phyloP scores from a whole-genome alignment of 2,113 vertebrate genomes.

The Tichodroma muraria region DNA sequence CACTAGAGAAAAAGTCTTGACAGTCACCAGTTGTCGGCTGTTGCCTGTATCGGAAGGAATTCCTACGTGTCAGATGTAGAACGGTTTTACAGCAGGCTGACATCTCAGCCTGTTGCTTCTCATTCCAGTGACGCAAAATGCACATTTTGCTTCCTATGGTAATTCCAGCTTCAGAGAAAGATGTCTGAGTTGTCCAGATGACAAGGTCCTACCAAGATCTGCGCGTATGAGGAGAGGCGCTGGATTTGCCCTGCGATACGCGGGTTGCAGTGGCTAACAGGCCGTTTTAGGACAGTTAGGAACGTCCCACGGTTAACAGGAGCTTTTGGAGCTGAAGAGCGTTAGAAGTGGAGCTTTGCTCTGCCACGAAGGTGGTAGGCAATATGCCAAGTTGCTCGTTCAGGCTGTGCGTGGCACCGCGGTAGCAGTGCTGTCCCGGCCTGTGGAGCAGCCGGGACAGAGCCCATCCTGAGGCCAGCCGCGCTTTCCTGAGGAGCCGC shows the following conservation, averaged over 20 bases:
- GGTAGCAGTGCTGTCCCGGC: no score
- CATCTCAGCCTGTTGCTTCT: background rate
- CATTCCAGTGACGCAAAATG: background rate
- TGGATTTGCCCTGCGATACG: background rate
- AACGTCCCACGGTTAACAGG: background rate
- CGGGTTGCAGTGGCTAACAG: background rate
- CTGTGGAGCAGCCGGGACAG: background rate
- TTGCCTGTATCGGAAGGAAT: background rate
- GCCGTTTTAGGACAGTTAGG: background rate
- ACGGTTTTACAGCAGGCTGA: background rate
- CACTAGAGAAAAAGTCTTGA: background rate
- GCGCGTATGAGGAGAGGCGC: accelerated
- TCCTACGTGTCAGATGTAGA: background rate
- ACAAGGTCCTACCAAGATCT: background rate
- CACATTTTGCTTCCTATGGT: background rate
- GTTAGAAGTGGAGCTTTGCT: background rate
- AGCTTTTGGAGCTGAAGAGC: background rate
- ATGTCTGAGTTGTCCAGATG: background rate
- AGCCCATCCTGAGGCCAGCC: no score
- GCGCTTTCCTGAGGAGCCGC: background rate
- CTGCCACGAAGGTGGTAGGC: background rate
- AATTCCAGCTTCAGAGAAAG: background rate
- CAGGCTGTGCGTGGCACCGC: no score
- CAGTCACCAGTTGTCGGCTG: background rate
- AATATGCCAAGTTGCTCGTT: background rate